phyloP scores from a whole-genome alignment of 2,888 invertebrate genomes.

The Agonopterix arenella region DNA sequence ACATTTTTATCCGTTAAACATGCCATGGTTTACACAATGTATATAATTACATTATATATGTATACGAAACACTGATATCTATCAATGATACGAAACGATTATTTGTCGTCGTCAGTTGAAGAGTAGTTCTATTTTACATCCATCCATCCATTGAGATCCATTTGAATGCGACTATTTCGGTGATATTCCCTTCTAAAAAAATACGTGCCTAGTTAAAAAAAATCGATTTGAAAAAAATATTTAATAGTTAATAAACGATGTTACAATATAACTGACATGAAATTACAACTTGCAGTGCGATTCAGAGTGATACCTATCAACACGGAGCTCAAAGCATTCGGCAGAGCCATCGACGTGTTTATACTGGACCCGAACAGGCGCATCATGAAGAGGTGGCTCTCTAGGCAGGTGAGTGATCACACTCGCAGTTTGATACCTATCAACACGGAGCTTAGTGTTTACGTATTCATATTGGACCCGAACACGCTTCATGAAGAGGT shows the following conservation, averaged over 20 bases:
- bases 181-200: too few species aligned
- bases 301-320: conserved; percentile 96
- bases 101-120: too few species aligned
- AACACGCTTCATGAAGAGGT: conserved; percentile 86
- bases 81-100: too few species aligned
- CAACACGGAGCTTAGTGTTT: conserved; percentile 93
- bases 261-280: background rate
- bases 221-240: background rate
- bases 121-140: too few species aligned
- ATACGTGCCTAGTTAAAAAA: background rate
- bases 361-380: conserved; percentile 93
- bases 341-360: conserved; percentile 93
- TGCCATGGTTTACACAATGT: too few species aligned
- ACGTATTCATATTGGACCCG: conserved; percentile 95
- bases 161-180: too few species aligned
- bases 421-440: conserved; percentile 89
- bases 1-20: too few species aligned
- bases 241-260: too few species aligned
- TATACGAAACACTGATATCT: too few species aligned
- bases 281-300: conserved; percentile 73
- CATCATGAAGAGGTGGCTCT: conserved; percentile 94
- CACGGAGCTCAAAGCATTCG: conserved; percentile 93
- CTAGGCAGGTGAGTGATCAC: conserved; percentile 80
- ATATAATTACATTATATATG: too few species aligned
- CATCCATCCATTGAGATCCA: too few species aligned